These are phyloP conservation scores for Gymnopithys bicolor DNA, from an alignment of 2,797 vertebrate species.

Conservation along the genomic window DNA sequence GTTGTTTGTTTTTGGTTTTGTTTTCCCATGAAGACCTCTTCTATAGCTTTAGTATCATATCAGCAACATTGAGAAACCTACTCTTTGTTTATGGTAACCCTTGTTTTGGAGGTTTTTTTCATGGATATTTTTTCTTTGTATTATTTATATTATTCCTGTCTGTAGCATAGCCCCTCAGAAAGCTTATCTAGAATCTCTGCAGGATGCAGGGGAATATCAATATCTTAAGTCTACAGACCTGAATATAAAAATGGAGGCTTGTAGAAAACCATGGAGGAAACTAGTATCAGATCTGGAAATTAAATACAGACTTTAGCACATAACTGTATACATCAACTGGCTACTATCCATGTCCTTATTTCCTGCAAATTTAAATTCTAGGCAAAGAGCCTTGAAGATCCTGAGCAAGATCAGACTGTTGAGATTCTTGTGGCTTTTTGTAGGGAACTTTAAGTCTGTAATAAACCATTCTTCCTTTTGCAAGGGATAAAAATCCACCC, in stretches of 20 bases:
- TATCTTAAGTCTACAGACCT: background rate
- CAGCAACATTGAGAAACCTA: background rate
- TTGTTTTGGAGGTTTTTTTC: background rate
- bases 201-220: background rate
- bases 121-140: background rate
- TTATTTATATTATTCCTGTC: background rate
- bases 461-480: background rate
- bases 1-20: too few relatives aligned
- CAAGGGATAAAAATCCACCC: background rate
- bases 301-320: background rate
- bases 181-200: background rate
- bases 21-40: background rate
- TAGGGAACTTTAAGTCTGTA: background rate
- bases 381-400: background rate
- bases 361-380: background rate
- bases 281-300: constrained; percentile 28
- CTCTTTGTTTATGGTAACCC: background rate
- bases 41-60: background rate
- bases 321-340: background rate
- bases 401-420: background rate
- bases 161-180: background rate
- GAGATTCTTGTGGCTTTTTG: constrained; percentile 30
- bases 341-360: constrained; percentile 16
- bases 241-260: background rate
- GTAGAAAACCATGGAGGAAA: constrained; percentile 8